Percentiles rank a stretch among this genome's conserved stretches.
Conservation (phyloP, 2,797 vertebrate species). For the Esox masquinongy region DNA sequence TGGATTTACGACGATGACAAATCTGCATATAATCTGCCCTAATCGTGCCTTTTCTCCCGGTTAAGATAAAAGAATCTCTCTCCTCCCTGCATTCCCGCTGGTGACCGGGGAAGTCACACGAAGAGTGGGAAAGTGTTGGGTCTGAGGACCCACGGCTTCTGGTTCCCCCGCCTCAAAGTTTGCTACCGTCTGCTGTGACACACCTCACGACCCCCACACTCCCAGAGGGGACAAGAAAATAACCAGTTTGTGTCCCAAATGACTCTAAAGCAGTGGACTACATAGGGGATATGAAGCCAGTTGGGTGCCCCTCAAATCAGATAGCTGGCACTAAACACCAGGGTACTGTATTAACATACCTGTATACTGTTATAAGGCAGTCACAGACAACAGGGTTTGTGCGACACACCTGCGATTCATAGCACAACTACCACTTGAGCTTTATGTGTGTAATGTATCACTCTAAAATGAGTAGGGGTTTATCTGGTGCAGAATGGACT, state of each 20-base stretch:
- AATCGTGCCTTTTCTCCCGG: constrained; percentile 67
- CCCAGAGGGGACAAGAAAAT: constrained; percentile 9
- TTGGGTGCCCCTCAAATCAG: not conserved
- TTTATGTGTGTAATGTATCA: not conserved
- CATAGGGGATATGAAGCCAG: not conserved
- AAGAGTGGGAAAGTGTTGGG: constrained; percentile 50
- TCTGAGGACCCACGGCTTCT: constrained; percentile 21
- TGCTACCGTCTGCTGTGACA: constrained; percentile 7
- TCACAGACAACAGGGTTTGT: not conserved
- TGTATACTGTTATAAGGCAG: not conserved
- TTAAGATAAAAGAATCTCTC: constrained; percentile 66
- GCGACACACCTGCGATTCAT: not conserved
- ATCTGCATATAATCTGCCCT: constrained; percentile 77
- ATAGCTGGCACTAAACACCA: constrained; percentile 20
- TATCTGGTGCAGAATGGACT: not conserved
- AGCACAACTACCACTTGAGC: not conserved
- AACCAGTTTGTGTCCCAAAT: not conserved
- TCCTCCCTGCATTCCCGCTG: constrained; percentile 47
- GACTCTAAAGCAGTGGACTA: not conserved
- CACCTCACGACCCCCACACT: constrained; percentile 4
- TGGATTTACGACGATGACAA: constrained; percentile 81
- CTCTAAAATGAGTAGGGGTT: not conserved
- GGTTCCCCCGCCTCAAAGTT: constrained; percentile 37
- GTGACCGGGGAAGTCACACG: constrained; percentile 45
- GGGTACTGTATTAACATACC: not conserved